Percentiles rank a stretch among this genome's conserved stretches.
Evolutionary conservation across 2,113 vertebrate species (phyloP).

Genomic region (Eclectus roratus): DNA sequence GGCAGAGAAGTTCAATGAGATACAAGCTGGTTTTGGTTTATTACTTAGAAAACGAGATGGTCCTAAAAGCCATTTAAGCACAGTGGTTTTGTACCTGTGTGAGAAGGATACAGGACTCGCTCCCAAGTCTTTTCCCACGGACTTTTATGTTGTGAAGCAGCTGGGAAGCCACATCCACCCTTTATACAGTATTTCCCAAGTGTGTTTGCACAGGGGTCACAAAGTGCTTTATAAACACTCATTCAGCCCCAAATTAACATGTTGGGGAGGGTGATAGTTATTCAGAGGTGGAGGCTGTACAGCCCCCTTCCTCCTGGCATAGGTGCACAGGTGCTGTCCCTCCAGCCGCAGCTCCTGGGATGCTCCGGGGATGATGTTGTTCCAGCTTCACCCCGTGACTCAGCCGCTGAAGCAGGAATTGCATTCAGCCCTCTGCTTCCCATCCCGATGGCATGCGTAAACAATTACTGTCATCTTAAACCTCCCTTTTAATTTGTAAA

Average conservation of each 20-base stretch:
- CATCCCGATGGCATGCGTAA: background rate
- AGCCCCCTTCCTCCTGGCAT: background rate
- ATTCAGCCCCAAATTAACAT: rapidly evolving
- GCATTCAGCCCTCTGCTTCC: background rate
- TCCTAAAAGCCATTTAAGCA: background rate
- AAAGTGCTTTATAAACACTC: background rate
- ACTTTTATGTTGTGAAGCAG: background rate
- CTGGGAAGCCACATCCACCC: rapidly evolving
- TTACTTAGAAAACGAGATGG: background rate
- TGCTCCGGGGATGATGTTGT: background rate
- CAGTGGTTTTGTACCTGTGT: background rate
- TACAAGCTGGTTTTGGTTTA: background rate
- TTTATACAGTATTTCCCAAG: background rate
- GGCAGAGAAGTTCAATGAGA: background rate
- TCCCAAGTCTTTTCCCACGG: background rate
- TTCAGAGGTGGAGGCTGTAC: background rate
- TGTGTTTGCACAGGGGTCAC: rapidly evolving
- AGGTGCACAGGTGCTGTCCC: background rate
- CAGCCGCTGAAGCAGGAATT: background rate
- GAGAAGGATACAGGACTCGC: rapidly evolving
- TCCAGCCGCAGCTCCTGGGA: background rate
- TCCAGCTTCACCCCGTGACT: background rate
- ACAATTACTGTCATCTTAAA: background rate
- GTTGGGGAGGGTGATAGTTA: background rate
- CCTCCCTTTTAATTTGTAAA: background rate